Evolutionary conservation across 2,888 invertebrate genomes (phyloP), one percentile per base, ranked within the genome.

Genomic region (Euplexia lucipara): DNA sequence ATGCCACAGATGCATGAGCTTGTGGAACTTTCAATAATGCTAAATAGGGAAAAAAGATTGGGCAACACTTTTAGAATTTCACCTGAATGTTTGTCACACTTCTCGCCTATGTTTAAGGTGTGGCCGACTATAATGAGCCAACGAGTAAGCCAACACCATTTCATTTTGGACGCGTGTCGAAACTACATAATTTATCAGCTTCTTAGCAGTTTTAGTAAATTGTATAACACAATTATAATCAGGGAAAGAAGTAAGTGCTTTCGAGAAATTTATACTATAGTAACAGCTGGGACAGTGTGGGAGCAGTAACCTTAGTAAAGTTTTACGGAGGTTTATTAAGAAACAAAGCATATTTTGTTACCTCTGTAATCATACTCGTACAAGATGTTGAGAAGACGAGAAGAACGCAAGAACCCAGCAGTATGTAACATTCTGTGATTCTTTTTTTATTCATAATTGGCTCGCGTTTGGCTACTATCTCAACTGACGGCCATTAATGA

Each of bases 51-150:
- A 61, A n/a, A 75, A 35, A 39, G 12, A 61, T 76, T 72, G 61
- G 61, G 16, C 61, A 75, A 66, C 48, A 39, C 22, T 60, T 60
- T 26, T 42, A 56, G 32, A 76, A 48, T 76, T 76, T 76, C 77
- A 58, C 54, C 51, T 35, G 48, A 71, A 59, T 60, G 57, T 60
- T 75, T 57, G 64, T 48, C 72, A 75, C 39, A 75, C 54, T 32
- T 44, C 44, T 22, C 10, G 22, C 5, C 22, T 8, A 47, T 47
- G 32, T 44, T 14, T 12, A 14, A 64, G 60, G 65, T 64, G 77
- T 62, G 72, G 57, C 26, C 37, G 37, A 47, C 48, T 42, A 47
- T 74, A 71, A 76, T 72, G 72, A 76, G 73, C 58, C 72, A 72
- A 76, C 47, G 12, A 52, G 34, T 48, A 70, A 48, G 47, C 41